These are phyloP conservation scores for Steatocranus sp. DNA, from an alignment of 2,797 vertebrate species.

Conservation along the genomic window DNA sequence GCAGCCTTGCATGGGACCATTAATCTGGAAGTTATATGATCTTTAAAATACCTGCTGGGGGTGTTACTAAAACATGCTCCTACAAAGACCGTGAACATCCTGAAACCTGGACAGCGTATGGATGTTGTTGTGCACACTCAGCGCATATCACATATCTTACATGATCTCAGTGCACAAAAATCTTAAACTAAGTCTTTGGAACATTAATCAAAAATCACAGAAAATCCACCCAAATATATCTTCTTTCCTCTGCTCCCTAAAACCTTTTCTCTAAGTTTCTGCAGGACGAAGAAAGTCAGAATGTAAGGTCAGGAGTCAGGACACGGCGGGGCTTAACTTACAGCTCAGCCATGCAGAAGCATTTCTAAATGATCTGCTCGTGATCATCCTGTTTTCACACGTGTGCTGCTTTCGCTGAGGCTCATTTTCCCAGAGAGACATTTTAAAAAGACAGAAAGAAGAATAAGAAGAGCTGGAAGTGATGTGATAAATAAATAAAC, in stretches of 20 bases:
- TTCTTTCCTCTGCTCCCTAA: background rate
- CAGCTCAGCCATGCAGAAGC: background rate
- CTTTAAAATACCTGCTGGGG: background rate
- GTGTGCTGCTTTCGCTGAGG: background rate
- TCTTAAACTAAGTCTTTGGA: background rate
- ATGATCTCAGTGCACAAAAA: background rate
- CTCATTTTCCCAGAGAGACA: slow-evolving; percentile 1
- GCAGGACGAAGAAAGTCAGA: background rate
- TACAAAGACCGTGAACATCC: background rate
- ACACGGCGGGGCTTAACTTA: background rate
- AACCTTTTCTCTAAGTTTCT: background rate
- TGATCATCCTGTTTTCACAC: background rate
- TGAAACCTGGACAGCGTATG: background rate
- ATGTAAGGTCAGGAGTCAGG: background rate
- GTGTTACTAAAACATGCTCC: background rate
- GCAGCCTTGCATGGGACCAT: background rate
- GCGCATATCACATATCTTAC: background rate
- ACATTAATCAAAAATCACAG: background rate
- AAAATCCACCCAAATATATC: background rate
- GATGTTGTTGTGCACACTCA: background rate
- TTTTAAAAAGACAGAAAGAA: background rate
- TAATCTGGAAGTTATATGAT: background rate
- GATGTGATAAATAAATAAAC: slow-evolving; percentile 37
- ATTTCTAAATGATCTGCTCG: background rate
- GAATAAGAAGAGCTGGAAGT: background rate